These are phyloP conservation scores for Caprella mutica DNA, from an alignment of 2,888 invertebrate genomes.

Conservation along the genomic window DNA sequence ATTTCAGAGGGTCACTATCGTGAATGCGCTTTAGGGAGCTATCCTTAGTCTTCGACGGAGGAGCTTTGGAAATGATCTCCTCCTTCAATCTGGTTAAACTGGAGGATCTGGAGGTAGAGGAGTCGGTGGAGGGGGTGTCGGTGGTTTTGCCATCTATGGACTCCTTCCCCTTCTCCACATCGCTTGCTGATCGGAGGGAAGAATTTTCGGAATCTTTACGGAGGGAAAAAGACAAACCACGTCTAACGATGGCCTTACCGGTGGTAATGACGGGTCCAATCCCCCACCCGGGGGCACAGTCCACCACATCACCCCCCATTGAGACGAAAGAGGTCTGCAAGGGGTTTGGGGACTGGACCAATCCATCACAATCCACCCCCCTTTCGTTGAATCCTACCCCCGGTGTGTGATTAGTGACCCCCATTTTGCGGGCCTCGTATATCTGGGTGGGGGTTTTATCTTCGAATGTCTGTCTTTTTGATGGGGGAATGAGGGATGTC, in stretches of 20 bases:
- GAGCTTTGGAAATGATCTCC: too few species aligned
- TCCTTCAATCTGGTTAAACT: too few species aligned
- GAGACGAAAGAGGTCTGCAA: background rate
- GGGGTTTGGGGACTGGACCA: slow-evolving; percentile 16
- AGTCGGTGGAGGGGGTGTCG: background rate
- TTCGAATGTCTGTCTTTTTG: too few species aligned
- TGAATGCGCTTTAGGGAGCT: background rate
- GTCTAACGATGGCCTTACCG: slow-evolving; percentile 24
- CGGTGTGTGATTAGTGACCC: background rate
- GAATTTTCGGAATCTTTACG: slow-evolving; percentile 16
- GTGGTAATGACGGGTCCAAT: slow-evolving; percentile 24
- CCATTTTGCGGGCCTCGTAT: too few species aligned
- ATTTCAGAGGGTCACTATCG: slow-evolving; percentile 15
- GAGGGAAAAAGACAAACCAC: slow-evolving; percentile 26
- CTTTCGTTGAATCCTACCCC: slow-evolving; percentile 20
- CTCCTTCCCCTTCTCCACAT: background rate
- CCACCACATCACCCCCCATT: slow-evolving; percentile 7
- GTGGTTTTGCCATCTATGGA: background rate
- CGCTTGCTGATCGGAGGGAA: slow-evolving; percentile 25
- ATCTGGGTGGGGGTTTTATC: too few species aligned
- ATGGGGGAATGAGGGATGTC: background rate
- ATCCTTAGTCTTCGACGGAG: background rate
- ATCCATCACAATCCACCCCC: slow-evolving; percentile 26
- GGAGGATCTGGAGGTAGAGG: background rate
- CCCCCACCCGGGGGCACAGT: slow-evolving; percentile 10